These are phyloP conservation scores for Barypeithes pellucidus DNA, from an alignment of 2,888 invertebrate genomes.

Conservation along the genomic window DNA sequence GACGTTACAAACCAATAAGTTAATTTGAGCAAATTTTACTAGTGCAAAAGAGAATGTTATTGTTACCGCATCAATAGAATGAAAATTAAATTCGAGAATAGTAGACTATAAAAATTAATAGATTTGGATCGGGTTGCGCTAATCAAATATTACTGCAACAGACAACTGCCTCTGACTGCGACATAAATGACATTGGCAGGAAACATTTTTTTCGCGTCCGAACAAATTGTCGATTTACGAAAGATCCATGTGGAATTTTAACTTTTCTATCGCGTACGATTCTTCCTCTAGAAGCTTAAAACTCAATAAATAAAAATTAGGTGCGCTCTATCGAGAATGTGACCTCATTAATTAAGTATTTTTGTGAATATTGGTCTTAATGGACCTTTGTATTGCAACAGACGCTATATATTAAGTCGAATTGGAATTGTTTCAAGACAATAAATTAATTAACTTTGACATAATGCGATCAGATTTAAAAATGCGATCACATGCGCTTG, in stretches of 20 bases:
- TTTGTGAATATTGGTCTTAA: constrained; percentile 17
- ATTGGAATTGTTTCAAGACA: constrained; percentile 3
- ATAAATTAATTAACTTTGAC: constrained; percentile 19
- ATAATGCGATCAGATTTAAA: background rate
- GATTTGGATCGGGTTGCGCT: too few relatives aligned
- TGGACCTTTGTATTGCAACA: constrained; percentile 16
- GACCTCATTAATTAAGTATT: constrained; percentile 10
- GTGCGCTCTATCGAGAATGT: constrained; percentile 23
- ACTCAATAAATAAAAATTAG: constrained; percentile 23
- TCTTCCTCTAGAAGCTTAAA: constrained; percentile 1
- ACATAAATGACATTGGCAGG: too few relatives aligned
- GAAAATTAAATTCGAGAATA: background rate
- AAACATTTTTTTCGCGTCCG: too few relatives aligned
- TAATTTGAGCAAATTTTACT: background rate
- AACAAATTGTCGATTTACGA: too few relatives aligned
- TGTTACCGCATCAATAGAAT: constrained; percentile 4
- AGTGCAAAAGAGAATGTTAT: constrained; percentile 10
- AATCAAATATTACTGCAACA: too few relatives aligned
- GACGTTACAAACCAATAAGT: background rate
- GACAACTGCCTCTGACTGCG: too few relatives aligned
- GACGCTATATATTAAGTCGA: background rate
- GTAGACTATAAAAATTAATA: background rate
- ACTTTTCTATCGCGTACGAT: background rate
- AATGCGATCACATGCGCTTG: background rate
- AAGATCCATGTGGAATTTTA: too few relatives aligned